These are phyloP conservation scores for Sphecodes monilicornis DNA, from an alignment of 2,888 invertebrate genomes.

Conservation along the genomic window DNA sequence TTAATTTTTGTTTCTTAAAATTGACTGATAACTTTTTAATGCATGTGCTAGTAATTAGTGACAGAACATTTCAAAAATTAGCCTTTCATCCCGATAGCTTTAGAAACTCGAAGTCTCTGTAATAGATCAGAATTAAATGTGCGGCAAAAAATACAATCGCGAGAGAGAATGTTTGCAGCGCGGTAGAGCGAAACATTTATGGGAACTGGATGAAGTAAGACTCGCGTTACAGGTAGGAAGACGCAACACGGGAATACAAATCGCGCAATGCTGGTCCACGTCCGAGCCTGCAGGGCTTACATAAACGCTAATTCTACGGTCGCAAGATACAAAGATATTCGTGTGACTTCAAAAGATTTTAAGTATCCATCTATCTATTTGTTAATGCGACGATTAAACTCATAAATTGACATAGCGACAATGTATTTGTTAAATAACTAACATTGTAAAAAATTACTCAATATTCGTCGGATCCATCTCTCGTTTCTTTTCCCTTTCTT, in stretches of 20 bases:
- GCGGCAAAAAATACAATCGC: slow-evolving; percentile 30
- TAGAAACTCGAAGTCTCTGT: slow-evolving; percentile 12
- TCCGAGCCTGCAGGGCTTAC: slow-evolving; percentile 63
- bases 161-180: slow-evolving; percentile 37
- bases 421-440: too few species aligned
- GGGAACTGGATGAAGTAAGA: slow-evolving; percentile 73
- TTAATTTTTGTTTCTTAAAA: not conserved
- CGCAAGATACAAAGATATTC: not conserved
- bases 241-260: slow-evolving; percentile 68
- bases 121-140: slow-evolving; percentile 27
- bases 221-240: slow-evolving; percentile 59
- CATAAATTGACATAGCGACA: too few species aligned
- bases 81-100: not conserved
- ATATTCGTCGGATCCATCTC: too few species aligned
- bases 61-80: slow-evolving; percentile 1
- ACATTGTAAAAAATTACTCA: too few species aligned
- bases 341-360: not conserved
- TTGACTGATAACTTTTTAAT: too few species aligned
- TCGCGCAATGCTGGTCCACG: slow-evolving; percentile 63
- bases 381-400: not conserved
- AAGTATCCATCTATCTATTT: not conserved
- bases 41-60: not conserved
- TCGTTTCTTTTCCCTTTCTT: too few species aligned
- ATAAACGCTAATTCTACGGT: slow-evolving; percentile 20
- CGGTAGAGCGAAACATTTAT: slow-evolving; percentile 59